These are phyloP conservation scores for Larimichthys polyactis DNA, from an alignment of 2,113 vertebrate species.

Conservation along the genomic window DNA sequence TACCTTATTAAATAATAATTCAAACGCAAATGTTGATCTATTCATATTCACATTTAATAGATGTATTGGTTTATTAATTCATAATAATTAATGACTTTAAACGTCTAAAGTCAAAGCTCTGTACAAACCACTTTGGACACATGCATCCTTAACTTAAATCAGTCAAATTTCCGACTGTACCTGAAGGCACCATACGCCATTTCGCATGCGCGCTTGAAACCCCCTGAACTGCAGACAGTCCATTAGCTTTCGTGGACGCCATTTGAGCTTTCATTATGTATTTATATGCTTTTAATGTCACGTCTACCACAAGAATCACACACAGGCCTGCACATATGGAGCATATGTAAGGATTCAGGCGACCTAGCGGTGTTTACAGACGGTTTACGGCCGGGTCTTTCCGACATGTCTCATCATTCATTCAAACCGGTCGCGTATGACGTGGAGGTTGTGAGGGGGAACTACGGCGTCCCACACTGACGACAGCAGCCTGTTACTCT, in stretches of 20 bases:
- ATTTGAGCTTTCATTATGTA: conserved; percentile 64
- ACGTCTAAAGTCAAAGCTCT: fast-evolving
- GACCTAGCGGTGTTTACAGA: not conserved
- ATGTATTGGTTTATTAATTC: not conserved
- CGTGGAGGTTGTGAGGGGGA: conserved; percentile 58
- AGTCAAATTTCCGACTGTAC: not conserved
- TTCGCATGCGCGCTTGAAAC: conserved; percentile 74
- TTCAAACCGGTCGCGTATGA: conserved; percentile 66
- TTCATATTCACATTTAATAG: no score
- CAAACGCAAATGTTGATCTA: no score
- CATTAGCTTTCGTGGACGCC: conserved; percentile 62
- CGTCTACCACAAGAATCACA: not conserved
- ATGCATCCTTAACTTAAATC: not conserved
- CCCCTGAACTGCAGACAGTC: conserved; percentile 19
- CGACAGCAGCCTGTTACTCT: not conserved
- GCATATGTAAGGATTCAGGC: not conserved
- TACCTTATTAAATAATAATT: no score
- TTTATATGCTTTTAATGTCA: not conserved
- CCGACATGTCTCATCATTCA: conserved; percentile 43
- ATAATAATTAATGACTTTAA: not conserved
- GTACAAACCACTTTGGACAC: not conserved
- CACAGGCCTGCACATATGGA: fast-evolving
- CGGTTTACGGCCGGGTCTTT: not conserved
- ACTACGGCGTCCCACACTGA: conserved; percentile 1
- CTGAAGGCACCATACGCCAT: conserved; percentile 56